Evolutionary conservation across 2,113 vertebrate species (phyloP).

Genomic region (Centrocercus urophasianus): DNA sequence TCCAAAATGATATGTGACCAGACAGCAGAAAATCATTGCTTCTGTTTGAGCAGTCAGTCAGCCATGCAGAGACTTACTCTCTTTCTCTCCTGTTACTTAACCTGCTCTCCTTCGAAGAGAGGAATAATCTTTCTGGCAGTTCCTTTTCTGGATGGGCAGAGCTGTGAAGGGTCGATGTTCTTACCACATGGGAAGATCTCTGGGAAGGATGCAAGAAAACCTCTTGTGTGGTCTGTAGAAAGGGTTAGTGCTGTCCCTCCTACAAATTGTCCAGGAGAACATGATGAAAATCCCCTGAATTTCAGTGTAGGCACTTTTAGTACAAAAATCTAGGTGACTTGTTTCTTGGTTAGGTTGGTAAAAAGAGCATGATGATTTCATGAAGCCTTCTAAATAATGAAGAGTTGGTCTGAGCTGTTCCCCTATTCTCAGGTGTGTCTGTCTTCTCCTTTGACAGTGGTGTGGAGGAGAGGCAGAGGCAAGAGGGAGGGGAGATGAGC

Average conservation of each 20-base stretch:
- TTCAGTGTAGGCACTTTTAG: background rate
- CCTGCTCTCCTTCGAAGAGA: background rate
- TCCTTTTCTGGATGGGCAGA: background rate
- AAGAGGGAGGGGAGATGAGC: background rate
- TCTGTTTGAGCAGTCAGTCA: background rate
- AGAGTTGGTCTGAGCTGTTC: background rate
- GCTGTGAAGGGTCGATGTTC: background rate
- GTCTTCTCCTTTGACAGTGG: background rate
- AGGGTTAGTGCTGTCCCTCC: background rate
- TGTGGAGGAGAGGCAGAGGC: background rate
- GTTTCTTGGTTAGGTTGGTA: background rate
- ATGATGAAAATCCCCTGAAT: background rate
- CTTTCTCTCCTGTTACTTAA: background rate
- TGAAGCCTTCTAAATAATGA: background rate
- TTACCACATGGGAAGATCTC: background rate
- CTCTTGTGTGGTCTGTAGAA: background rate
- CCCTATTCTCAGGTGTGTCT: background rate
- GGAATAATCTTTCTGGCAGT: background rate
- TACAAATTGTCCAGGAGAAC: background rate
- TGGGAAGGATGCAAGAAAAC: background rate
- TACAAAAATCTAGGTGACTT: background rate
- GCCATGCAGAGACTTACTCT: background rate
- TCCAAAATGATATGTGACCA: background rate
- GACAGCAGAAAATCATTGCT: slow-evolving; percentile 39
- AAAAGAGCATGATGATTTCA: background rate